Conservation (phyloP, 1,140 invertebrate genomes). For the Musca vetustissima region DNA sequence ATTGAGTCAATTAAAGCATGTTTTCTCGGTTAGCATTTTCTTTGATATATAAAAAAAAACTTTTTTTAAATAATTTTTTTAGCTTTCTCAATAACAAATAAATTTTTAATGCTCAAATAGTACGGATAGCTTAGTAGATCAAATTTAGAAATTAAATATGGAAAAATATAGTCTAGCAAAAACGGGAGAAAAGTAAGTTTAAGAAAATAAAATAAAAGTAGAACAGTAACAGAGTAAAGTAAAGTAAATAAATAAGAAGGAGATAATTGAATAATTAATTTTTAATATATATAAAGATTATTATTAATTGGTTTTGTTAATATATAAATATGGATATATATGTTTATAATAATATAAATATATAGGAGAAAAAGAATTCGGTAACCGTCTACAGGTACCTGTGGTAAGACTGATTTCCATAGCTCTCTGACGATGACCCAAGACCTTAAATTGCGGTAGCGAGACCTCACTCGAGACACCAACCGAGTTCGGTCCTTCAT, state of each 20-base stretch:
- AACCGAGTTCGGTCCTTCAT: slow-evolving; percentile 88
- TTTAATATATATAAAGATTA: background rate
- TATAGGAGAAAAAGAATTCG: slow-evolving; percentile 51
- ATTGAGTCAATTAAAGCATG: no score
- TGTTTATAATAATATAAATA: background rate
- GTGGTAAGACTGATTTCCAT: slow-evolving; percentile 91
- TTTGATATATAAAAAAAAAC: no score
- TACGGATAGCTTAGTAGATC: no score
- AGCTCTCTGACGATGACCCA: slow-evolving; percentile 83
- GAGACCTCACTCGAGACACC: slow-evolving; percentile 90
- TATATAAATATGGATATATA: slow-evolving; percentile 11
- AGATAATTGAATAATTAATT: background rate
- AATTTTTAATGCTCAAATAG: no score
- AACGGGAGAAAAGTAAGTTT: no score
- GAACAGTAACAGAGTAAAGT: no score
- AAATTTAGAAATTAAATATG: no score
- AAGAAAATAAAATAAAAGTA: no score
- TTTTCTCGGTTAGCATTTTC: no score
- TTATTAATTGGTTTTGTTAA: slow-evolving; percentile 7
- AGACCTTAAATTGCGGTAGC: slow-evolving; percentile 92
- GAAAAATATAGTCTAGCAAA: no score
- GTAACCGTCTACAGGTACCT: slow-evolving; percentile 70
- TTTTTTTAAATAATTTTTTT: no score
- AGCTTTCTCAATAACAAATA: no score
- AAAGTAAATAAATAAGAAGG: background rate